phyloP scores from a whole-genome alignment of 2,797 vertebrate genomes.

The Hapalemur alaotrensis region DNA sequence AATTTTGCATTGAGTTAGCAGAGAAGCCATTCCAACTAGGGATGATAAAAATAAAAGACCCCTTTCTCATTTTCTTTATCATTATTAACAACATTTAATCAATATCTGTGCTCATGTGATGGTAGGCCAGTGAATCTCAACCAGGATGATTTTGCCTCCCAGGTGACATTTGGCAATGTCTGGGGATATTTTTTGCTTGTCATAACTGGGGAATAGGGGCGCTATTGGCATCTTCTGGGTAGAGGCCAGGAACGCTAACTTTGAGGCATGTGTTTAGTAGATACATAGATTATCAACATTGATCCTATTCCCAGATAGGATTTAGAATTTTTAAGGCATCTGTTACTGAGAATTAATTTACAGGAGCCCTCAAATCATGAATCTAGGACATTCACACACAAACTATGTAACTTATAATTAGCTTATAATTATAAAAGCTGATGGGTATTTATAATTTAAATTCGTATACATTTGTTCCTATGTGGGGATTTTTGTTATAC shows the following conservation, averaged over 20 bases:
- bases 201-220: neutral
- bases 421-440: neutral
- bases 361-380: neutral
- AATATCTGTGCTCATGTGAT: neutral
- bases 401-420: neutral
- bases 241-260: neutral
- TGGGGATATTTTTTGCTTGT: neutral
- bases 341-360: neutral
- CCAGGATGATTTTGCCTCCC: neutral
- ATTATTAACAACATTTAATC: neutral
- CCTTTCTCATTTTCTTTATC: neutral
- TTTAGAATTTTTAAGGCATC: constrained; percentile 3
- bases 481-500: neutral
- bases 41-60: neutral
- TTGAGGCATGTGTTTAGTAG: neutral
- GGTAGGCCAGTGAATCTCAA: neutral
- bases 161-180: neutral
- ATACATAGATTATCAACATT: neutral
- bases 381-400: neutral
- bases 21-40: neutral
- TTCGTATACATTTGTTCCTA: neutral
- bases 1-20: neutral
- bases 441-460: neutral
- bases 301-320: neutral
- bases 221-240: neutral